These are phyloP conservation scores for Cephus cinctus DNA, from an alignment of 1,140 invertebrate genomes.

Conservation along the genomic window DNA sequence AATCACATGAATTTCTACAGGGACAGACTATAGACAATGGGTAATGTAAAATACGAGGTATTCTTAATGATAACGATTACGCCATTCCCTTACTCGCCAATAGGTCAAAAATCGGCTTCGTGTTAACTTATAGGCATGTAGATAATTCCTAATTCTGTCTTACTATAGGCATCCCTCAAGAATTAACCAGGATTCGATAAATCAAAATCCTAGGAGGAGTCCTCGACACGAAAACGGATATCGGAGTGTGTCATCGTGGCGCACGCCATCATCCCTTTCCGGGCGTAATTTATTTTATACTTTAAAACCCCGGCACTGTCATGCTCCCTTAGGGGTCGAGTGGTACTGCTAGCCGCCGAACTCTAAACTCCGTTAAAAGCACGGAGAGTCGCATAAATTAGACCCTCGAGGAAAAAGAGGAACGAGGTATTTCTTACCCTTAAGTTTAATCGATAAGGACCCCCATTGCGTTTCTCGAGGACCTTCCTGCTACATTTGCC, in stretches of 20 bases:
- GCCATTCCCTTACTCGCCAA: too few relatives aligned
- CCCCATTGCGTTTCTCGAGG: neutral
- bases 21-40: too few relatives aligned
- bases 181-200: neutral
- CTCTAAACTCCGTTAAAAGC: slow-evolving; percentile 37
- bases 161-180: too few relatives aligned
- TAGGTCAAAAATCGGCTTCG: too few relatives aligned
- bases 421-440: slow-evolving; percentile 22
- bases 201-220: slow-evolving; percentile 1
- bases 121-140: too few relatives aligned
- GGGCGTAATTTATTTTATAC: slow-evolving; percentile 31
- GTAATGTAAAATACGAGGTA: too few relatives aligned
- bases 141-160: too few relatives aligned
- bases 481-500: too few relatives aligned
- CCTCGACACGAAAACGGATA: slow-evolving; percentile 20
- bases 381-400: slow-evolving; percentile 41
- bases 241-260: slow-evolving; percentile 23
- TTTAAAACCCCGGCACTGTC: slow-evolving; percentile 35
- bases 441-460: slow-evolving; percentile 41
- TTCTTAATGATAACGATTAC: too few relatives aligned
- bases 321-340: slow-evolving; percentile 44
- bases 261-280: slow-evolving; percentile 26
- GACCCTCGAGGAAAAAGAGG: slow-evolving; percentile 25
- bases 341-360: slow-evolving; percentile 50
- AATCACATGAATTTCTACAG: too few relatives aligned